Evolutionary conservation across 2,888 invertebrate genomes (phyloP).

Genomic region (Cantharis rufa): DNA sequence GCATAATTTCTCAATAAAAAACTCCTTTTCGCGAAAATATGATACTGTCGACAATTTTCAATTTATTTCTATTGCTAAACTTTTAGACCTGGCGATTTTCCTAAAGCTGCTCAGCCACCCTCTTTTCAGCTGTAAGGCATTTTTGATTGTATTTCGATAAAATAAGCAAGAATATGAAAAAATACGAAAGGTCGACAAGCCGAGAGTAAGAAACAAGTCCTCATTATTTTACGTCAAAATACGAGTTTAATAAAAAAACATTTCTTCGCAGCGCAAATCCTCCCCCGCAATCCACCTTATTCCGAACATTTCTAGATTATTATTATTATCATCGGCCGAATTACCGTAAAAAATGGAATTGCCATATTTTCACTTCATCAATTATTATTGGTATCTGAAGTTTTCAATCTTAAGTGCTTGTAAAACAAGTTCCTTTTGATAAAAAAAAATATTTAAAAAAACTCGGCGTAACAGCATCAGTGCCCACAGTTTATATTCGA

Average conservation of each 20-base stretch:
- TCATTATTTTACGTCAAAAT: constrained; percentile 2
- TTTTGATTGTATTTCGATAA: constrained; percentile 12
- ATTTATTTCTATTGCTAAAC: constrained; percentile 24
- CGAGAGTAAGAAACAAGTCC: neutral
- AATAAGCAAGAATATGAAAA: constrained; percentile 11
- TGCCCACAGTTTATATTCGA: constrained; percentile 31
- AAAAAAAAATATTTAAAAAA: neutral
- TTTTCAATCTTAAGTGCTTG: neutral
- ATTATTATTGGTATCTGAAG: neutral
- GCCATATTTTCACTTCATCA: neutral
- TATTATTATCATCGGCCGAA: neutral
- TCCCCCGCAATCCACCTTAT: neutral
- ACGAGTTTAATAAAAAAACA: neutral
- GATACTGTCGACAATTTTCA: constrained; percentile 4
- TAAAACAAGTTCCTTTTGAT: neutral
- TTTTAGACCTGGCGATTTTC: constrained; percentile 17
- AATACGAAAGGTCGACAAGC: neutral
- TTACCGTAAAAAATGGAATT: neutral
- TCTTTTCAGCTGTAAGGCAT: constrained; percentile 17
- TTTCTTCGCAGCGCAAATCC: neutral
- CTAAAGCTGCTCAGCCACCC: constrained; percentile 8
- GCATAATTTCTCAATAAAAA: neutral
- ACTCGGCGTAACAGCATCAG: neutral
- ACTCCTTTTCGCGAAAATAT: neutral
- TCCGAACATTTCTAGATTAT: neutral